Conservation (phyloP, 1,140 invertebrate genomes). For the Asbolus verrucosus region DNA sequence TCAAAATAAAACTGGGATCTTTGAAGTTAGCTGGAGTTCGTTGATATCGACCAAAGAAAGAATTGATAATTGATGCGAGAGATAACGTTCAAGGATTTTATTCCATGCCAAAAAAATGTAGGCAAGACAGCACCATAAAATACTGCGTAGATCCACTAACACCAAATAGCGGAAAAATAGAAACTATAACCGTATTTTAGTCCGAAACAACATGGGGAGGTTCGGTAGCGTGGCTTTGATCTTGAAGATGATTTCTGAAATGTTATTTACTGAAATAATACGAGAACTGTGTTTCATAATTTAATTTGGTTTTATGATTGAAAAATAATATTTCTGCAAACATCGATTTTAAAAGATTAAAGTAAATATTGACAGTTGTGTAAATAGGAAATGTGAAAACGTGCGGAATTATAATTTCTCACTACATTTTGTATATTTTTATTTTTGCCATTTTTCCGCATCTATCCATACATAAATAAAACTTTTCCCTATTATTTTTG, state of each 20-base stretch:
- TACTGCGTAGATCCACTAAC: conserved; percentile 6
- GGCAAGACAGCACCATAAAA: conserved; percentile 8
- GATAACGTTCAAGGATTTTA: conserved; percentile 13
- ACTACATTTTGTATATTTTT: too few species aligned
- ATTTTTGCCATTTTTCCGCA: too few species aligned
- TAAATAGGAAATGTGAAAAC: too few species aligned
- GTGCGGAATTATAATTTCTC: too few species aligned
- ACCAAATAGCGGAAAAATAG: conserved; percentile 35
- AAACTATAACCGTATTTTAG: conserved; percentile 28
- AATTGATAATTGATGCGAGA: conserved; percentile 20
- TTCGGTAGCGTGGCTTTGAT: background rate
- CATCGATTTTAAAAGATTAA: too few species aligned
- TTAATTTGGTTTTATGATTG: background rate
- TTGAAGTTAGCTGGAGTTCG: background rate
- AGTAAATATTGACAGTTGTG: too few species aligned
- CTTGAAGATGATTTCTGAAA: background rate
- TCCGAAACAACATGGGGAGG: too few species aligned
- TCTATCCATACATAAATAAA: too few species aligned
- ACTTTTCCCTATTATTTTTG: too few species aligned
- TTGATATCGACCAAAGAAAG: background rate
- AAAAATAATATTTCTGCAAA: conserved; percentile 14
- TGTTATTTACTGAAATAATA: background rate
- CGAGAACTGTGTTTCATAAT: conserved; percentile 1
- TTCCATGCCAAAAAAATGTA: background rate
- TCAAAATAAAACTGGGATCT: background rate